phyloP scores from a whole-genome alignment of 1,140 invertebrate genomes.

The Drosophila parabipectinata region DNA sequence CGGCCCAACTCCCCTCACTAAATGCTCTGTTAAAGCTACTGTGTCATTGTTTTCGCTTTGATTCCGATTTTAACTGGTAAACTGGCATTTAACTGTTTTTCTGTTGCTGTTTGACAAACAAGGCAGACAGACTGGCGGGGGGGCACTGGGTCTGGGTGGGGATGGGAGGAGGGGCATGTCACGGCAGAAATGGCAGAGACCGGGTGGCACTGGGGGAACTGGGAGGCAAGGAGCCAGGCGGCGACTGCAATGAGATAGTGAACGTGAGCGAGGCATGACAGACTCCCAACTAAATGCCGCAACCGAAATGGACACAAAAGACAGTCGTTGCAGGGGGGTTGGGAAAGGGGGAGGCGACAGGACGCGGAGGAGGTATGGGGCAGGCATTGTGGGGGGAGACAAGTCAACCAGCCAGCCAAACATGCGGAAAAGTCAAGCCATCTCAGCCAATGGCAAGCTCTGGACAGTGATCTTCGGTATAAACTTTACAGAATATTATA shows the following conservation, averaged over 20 bases:
- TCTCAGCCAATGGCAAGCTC: background rate
- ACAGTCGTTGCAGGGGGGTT: background rate
- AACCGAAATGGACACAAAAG: slow-evolving; percentile 46
- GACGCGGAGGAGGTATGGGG: background rate
- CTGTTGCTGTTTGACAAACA: slow-evolving; percentile 82
- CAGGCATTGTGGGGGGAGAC: slow-evolving; percentile 4
- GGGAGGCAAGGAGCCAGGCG: slow-evolving; percentile 25
- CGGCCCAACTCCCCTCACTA: slow-evolving; percentile 18
- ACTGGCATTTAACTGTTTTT: slow-evolving; percentile 83
- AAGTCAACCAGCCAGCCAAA: slow-evolving; percentile 55
- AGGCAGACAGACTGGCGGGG: slow-evolving; percentile 65
- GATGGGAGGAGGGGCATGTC: background rate
- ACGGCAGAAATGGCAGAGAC: no score
- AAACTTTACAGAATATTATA: no score
- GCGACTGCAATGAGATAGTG: slow-evolving; percentile 59
- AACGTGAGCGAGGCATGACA: slow-evolving; percentile 56
- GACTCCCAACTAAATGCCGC: slow-evolving; percentile 54
- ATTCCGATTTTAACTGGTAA: slow-evolving; percentile 82
- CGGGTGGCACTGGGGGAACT: slow-evolving; percentile 5
- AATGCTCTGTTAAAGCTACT: slow-evolving; percentile 64
- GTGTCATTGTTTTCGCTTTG: slow-evolving; percentile 83
- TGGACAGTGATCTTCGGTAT: background rate
- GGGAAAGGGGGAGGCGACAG: background rate
- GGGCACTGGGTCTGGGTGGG: background rate
- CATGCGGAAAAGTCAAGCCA: slow-evolving; percentile 67